Evolutionary conservation across 2,113 vertebrate species (phyloP).

Genomic region (Cyanoderma ruficeps): DNA sequence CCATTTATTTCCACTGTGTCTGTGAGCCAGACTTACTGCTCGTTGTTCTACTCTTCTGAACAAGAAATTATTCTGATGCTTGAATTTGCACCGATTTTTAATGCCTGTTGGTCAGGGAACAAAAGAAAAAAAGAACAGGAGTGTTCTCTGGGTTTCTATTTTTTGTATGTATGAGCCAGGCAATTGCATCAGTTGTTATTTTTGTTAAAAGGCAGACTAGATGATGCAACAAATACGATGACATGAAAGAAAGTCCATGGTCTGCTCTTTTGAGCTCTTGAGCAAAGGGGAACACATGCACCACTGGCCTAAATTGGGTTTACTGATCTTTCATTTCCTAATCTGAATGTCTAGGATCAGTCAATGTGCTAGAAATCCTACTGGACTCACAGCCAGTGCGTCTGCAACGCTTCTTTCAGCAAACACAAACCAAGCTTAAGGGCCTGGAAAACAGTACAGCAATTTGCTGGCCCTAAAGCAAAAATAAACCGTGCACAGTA

Average conservation of each 20-base stretch:
- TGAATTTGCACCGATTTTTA: neutral
- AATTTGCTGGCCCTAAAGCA: neutral
- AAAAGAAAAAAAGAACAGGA: neutral
- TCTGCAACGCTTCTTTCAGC: slow-evolving; percentile 43
- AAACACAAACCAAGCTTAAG: slow-evolving; percentile 16
- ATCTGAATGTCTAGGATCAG: neutral
- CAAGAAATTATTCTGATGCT: neutral
- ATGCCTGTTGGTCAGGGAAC: neutral
- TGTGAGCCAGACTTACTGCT: neutral
- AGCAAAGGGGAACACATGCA: neutral
- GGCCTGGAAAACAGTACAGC: neutral
- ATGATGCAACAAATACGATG: neutral
- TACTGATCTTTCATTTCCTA: neutral
- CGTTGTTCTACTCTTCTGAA: neutral
- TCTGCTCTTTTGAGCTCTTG: neutral
- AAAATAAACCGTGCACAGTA: neutral
- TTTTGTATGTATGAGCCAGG: neutral
- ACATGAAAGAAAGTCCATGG: neutral
- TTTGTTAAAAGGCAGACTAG: neutral
- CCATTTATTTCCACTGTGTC: neutral
- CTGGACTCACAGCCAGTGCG: neutral
- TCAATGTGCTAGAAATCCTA: neutral
- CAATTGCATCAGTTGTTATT: neutral
- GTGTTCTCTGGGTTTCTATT: neutral
- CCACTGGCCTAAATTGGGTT: neutral